These are phyloP conservation scores for Asteroscopus sphinx DNA, from an alignment of 2,888 invertebrate genomes.

Conservation along the genomic window DNA sequence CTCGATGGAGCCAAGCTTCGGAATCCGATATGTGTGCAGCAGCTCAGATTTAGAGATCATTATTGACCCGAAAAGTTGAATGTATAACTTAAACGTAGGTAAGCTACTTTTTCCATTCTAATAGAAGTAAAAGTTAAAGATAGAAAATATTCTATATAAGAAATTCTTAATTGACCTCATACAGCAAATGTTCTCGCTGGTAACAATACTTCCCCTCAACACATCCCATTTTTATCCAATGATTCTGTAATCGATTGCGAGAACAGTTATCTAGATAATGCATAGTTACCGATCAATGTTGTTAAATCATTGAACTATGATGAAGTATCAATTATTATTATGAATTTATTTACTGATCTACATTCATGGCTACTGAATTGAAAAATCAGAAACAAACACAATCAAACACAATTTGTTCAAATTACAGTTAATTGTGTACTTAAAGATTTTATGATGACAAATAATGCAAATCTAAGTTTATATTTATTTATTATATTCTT, in stretches of 20 bases:
- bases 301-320: constrained; percentile 13
- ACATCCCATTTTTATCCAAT: constrained; percentile 24
- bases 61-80: no score
- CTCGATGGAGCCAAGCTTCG: no score
- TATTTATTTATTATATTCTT: no score
- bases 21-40: no score
- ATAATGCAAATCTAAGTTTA: constrained; percentile 2
- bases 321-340: constrained; percentile 23
- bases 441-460: constrained; percentile 1
- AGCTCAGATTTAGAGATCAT: no score
- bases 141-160: no score
- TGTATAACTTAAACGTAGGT: no score
- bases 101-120: no score
- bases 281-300: constrained; percentile 1
- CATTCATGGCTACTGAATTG: constrained; percentile 1
- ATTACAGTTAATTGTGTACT: neutral
- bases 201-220: neutral
- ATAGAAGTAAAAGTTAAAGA: no score
- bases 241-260: constrained; percentile 21
- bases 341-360: constrained; percentile 9
- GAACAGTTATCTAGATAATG: constrained; percentile 5
- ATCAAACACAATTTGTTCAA: constrained; percentile 6
- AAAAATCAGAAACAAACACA: no score
- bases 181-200: neutral
- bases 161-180: no score